Percentiles rank a stretch among this genome's conserved stretches.
Conservation (phyloP, 30 jellyfish, hydroid and myxozoan genomes). For the Aurelia sp. region DNA sequence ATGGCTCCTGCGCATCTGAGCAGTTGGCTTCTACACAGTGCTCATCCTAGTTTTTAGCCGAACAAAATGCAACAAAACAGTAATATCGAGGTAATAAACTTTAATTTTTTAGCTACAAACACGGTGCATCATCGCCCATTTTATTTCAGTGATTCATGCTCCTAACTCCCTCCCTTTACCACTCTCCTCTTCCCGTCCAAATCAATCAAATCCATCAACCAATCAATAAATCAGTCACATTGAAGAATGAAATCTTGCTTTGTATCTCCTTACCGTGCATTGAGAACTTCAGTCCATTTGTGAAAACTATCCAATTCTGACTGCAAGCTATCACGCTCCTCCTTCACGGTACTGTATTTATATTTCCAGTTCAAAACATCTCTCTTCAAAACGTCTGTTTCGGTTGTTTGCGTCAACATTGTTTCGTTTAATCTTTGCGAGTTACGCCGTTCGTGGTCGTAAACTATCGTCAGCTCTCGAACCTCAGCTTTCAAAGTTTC, state of each 20-base stretch:
- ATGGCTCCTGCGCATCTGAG: too few relatives aligned
- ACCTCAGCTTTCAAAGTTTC: slow-evolving; percentile 66
- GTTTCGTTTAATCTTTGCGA: slow-evolving; percentile 69
- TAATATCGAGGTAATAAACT: too few relatives aligned
- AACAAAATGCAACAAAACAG: too few relatives aligned
- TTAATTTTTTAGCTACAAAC: too few relatives aligned
- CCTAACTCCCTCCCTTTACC: too few relatives aligned
- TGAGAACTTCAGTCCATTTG: slow-evolving; percentile 84
- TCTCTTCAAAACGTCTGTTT: slow-evolving; percentile 53
- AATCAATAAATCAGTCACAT: too few relatives aligned
- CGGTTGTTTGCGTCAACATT: slow-evolving; percentile 64
- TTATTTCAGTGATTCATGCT: too few relatives aligned
- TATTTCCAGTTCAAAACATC: slow-evolving; percentile 70
- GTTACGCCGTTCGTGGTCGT: slow-evolving; percentile 77
- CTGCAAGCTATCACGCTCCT: slow-evolving; percentile 66
- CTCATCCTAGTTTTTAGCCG: too few relatives aligned
- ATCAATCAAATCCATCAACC: too few relatives aligned
- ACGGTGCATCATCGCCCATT: too few relatives aligned
- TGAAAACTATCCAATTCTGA: slow-evolving; percentile 67
- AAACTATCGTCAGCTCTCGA: slow-evolving; percentile 72
- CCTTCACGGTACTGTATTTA: slow-evolving; percentile 29
- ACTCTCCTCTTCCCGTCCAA: too few relatives aligned
- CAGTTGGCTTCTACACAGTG: too few relatives aligned
- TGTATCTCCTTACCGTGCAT: slow-evolving; percentile 34
- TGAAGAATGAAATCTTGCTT: not conserved